Base-by-base conservation (phyloP, 2,888 invertebrate genomes). In the Aproaerema taeniolella region DNA sequence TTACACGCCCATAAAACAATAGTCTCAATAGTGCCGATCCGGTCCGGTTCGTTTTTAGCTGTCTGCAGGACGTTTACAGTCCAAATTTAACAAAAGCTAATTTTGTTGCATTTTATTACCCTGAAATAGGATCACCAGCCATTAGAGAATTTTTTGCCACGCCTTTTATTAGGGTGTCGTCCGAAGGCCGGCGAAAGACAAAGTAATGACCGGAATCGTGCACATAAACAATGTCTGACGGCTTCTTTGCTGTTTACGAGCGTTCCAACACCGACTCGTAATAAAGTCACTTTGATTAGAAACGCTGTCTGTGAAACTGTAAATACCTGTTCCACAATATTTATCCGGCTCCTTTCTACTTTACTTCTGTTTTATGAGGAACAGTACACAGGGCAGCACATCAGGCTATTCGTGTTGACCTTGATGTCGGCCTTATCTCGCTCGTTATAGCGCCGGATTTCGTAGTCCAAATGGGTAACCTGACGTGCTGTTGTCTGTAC, bases 111-210 rank as follows among this genome's bases (percentile, higher is more conserved):
- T 76, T 86, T 85, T 83, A 83, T 77, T 76, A 68, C 81, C 67
- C 75, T 68, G 72, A 73, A 86, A 86, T 83, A 77, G 82, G 82
- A 82, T 81, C 79, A 77, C 71, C 68, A 59, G 61, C 76, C 68
- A 83, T 85, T 86, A 83, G 71, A 71, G 65, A 57, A 63, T 66
- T 85, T 85, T 86, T 83, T 83, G 80, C 77, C 75, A 81, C 79
- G 76, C 76, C 79, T 81, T 85, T 82, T 86, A 85, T 85, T 78
- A 79, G 82, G 86, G 83, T 85, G 85, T 83, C 83, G 77, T 80
- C 69, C 69, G 78, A 81, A 81, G 76, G 77, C 74, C 49, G 80
- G 83, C 73, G 53, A 72, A 72, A 81, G 75, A 80, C 78, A 85
- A 86, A 85, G 82, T 74, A 54, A 50, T 69, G 76, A 67, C 75